Base-by-base conservation (phyloP, 1,140 invertebrate genomes). In the Ceratitis capitata region DNA sequence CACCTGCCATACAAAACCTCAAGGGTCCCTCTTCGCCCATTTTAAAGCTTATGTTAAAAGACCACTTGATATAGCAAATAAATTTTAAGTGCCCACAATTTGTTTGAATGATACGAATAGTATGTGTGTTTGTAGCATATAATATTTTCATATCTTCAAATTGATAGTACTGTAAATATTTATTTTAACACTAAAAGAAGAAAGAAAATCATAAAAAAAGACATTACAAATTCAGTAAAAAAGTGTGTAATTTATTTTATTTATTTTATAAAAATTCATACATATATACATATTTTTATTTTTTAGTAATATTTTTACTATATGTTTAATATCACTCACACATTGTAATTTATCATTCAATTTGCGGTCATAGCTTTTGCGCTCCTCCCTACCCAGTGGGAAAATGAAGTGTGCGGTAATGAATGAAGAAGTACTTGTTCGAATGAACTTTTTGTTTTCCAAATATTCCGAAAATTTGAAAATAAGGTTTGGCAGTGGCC, bases 71-170 rank as follows among this genome's bases (percentile, higher is more conserved):
- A 16, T n/a, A 78, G 69, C n/a, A 78, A 78, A 78, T 78, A 78
- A 78, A 78, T 78, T 78, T 78, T 42, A 78, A 78, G 69, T 78
- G 39, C 39, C 69, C 69, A 78, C 69, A 78, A 78, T 78, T 78
- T 78, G 69, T 32, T 78, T 78, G 39, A 45, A 78, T 78, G 69
- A 42, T n/a, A n/a, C n/a, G n/a, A n/a, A n/a, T n/a, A n/a, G n/a
- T n/a, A n/a, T n/a, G n/a, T n/a, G n/a, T n/a, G n/a, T n/a, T n/a
- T n/a, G n/a, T n/a, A n/a, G n/a, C n/a, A n/a, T n/a, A n/a, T n/a
- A n/a, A n/a, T 45, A 19, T 78, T 42, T 45, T 78, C 39, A 42
- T 78, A 78, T 78, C 35, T 78, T 78, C 9, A 45, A 78, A 78
- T 26, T 78, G 39, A 78, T 78, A 78, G 69, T 45, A 69, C 29